Conservation (phyloP, 2,888 invertebrate genomes). For the Drosophila imparisetae region DNA sequence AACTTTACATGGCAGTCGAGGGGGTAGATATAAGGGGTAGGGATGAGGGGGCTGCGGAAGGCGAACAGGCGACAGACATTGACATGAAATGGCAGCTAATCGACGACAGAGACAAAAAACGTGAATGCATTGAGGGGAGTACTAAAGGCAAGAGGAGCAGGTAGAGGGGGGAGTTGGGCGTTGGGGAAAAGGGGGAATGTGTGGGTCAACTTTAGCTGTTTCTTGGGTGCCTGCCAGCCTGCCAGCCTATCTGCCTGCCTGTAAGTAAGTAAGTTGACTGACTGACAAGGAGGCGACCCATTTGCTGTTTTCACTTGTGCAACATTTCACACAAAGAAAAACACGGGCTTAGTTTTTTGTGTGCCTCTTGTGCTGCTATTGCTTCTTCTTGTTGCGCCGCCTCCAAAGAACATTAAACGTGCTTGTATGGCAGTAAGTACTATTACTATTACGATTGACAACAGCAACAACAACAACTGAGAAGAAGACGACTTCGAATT, state of each 20-base stretch:
- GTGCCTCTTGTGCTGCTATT: neutral
- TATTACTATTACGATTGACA: conserved; percentile 64
- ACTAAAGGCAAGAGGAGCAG: neutral
- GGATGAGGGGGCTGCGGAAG: neutral
- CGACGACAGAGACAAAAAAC: conserved; percentile 54
- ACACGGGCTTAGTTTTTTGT: conserved; percentile 29
- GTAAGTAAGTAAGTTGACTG: conserved; percentile 51
- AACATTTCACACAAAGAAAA: conserved; percentile 71
- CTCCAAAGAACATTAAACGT: conserved; percentile 76
- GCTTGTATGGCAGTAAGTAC: conserved; percentile 77
- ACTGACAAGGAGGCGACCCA: conserved; percentile 68
- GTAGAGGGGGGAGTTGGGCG: conserved; percentile 2
- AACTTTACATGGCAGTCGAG: conserved; percentile 39
- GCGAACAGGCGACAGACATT: conserved; percentile 50
- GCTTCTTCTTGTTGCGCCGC: conserved; percentile 46
- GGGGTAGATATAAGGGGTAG: neutral
- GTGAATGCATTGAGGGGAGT: conserved; percentile 19
- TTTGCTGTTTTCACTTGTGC: conserved; percentile 79
- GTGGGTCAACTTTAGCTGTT: conserved; percentile 19
- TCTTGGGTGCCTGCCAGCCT: conserved; percentile 3
- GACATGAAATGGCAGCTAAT: conserved; percentile 72
- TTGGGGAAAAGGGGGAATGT: neutral
- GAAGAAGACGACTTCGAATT: conserved; percentile 25
- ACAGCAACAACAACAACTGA: conserved; percentile 13
- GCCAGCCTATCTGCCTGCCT: conserved; percentile 16